Base-by-base conservation (phyloP, 2,888 invertebrate species). In the Odontocolon sp. region DNA sequence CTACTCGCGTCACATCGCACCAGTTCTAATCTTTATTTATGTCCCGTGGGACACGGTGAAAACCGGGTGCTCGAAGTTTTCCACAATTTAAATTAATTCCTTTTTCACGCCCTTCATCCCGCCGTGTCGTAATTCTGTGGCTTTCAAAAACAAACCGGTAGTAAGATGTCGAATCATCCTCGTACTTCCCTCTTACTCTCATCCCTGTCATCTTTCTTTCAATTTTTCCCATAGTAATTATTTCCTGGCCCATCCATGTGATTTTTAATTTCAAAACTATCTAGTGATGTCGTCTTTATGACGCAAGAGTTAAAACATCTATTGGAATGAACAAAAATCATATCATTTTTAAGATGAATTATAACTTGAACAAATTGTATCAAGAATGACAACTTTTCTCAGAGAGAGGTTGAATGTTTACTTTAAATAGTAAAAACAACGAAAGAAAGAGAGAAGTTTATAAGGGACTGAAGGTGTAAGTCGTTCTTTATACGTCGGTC, bases 21-120 rank as follows among this genome's bases (percentile, higher is more conserved):
- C 14, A 31, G 16, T 50, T 78, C 70, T 82, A 84, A 84, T 85
- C 82, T 78, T 85, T 83, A 84, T 82, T 85, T 84, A 83, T 81
- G 76, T 50, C 66, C 68, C 63, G 75, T 71, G 59, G 72, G 14
- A 70, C 68, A 33, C 74, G 59, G 64, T 73, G 73, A 76, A 61
- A 76, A 23, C 74, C 61, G 54, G 54, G 56, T 68, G 31, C 52
- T 52, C 33, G 50, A 80, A 77, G 77, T 79, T 79, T 76, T 73
- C 64, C 40, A 66, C 77, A 81, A 83, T 82, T 81, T 79, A 78
- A 83, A 83, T 81, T 82, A 82, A 83, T 81, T 70, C 68, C 71
- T 56, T 54, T 74, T 75, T 40, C 59, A 45, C 28, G 36, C 54
- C 28, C 72, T 50, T 56, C 11, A 63, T 64, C 63, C 54, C 47